phyloP scores from a whole-genome alignment of 2,113 vertebrate genomes.

The Salminus brasiliensis region DNA sequence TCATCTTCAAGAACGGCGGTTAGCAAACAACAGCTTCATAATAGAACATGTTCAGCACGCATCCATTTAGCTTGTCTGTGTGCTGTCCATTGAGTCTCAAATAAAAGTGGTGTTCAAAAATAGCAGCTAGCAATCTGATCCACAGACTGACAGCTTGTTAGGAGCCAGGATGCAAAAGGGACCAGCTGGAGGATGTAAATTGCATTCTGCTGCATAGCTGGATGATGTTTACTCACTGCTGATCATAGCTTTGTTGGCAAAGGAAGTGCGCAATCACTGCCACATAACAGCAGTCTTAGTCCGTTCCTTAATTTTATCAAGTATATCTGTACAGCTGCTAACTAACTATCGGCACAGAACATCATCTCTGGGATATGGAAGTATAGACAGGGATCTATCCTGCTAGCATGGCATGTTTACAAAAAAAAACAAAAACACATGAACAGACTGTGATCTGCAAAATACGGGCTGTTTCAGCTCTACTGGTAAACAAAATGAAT shows the following conservation, averaged over 20 bases:
- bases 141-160: slow-evolving; percentile 47
- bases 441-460: background rate
- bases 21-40: slow-evolving; percentile 1
- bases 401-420: too few species aligned
- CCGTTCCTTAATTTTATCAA: slow-evolving; percentile 3
- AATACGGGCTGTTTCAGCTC: background rate
- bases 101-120: slow-evolving; percentile 30
- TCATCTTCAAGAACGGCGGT: background rate
- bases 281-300: background rate
- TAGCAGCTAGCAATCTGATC: slow-evolving; percentile 25
- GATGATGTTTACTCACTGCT: slow-evolving; percentile 26
- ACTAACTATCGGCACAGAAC: too few species aligned
- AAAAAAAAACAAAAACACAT: background rate
- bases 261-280: slow-evolving; percentile 30
- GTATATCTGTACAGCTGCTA: background rate
- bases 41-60: background rate
- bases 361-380: background rate
- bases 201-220: slow-evolving; percentile 27
- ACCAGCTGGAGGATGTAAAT: slow-evolving; percentile 47
- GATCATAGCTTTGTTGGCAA: slow-evolving; percentile 25
- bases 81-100: slow-evolving; percentile 21
- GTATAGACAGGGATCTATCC: background rate
- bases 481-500: background rate
- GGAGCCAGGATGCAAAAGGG: slow-evolving; percentile 16
- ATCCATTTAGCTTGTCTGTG: background rate